Base-by-base conservation (phyloP, 1,140 invertebrate species). In the Drosophila ironensis region DNA sequence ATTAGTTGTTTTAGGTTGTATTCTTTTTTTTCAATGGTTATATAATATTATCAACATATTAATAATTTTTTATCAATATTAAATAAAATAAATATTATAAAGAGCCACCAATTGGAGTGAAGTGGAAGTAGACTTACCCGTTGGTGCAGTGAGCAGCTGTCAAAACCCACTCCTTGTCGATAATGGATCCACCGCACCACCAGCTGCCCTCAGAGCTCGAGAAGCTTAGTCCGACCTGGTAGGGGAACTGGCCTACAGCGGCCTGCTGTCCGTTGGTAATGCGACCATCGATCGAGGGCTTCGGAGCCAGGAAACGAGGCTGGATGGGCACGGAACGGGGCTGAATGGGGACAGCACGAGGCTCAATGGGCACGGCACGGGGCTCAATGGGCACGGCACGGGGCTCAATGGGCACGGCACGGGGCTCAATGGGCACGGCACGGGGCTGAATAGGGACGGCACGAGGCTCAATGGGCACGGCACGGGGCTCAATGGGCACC, bases 101-200 rank as follows among this genome's bases (percentile, higher is more conserved):
- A n/a, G n/a, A n/a, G n/a, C n/a, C n/a, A n/a, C n/a, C n/a, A n/a
- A n/a, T n/a, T n/a, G n/a, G n/a, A n/a, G n/a, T n/a, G n/a, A n/a
- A n/a, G n/a, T 35, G 4, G 2, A 35, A 35, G 0, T 16, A 16
- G 3, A 17, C 66, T 59, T 47, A 80, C 74, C 75, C 59, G 37
- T 11, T 37, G 30, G 63, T 67, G 68, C 93, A 94, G 69, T 94
- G 93, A 14, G 92, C 93, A 14, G 93, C 92, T 6, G 92, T 92
- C 19, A 94, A 57, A 2, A 93, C 78, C 91, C 91, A 93, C 2
- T 88, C 12, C 41, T 87, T 69, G 61, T 75, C 88, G 22, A 94
- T 91, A 40, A 94, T 66, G 38, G 92, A 92, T 7, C 92, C 94
- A 9, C 93, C 93, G 80, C 94, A 94, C 72, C 89, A 91, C 75